phyloP scores from a whole-genome alignment of 1,140 invertebrate species.

The Aphaenogaster ashmeadi region DNA sequence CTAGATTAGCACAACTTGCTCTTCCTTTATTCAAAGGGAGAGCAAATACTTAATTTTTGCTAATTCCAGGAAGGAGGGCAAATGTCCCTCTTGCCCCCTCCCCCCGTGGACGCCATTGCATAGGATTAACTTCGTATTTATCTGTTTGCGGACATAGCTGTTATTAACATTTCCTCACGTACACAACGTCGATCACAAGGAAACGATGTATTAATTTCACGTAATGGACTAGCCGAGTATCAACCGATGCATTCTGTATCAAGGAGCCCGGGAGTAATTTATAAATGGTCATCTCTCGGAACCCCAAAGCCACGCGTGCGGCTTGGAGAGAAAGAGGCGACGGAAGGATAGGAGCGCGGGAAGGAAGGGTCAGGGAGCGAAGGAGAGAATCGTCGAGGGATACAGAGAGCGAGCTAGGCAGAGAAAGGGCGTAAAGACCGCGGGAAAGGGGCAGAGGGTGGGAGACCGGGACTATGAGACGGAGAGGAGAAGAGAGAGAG shows the following conservation, averaged over 20 bases:
- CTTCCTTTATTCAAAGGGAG: too few relatives aligned
- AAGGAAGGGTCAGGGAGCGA: background rate
- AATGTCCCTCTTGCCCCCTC: too few relatives aligned
- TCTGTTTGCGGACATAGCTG: background rate
- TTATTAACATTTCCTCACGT: constrained; percentile 19
- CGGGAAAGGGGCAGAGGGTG: constrained; percentile 11
- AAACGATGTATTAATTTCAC: constrained; percentile 59
- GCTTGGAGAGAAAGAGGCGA: constrained; percentile 46
- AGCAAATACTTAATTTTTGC: too few relatives aligned
- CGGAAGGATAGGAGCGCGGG: constrained; percentile 3
- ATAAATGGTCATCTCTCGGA: constrained; percentile 81
- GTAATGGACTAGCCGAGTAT: constrained; percentile 59
- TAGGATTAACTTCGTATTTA: constrained; percentile 10
- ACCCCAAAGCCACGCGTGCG: constrained; percentile 69
- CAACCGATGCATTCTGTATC: constrained; percentile 53
- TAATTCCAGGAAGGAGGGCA: too few relatives aligned
- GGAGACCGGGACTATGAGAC: constrained; percentile 7
- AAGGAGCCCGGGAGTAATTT: constrained; percentile 76
- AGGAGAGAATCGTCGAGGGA: constrained; percentile 55
- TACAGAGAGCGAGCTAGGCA: constrained; percentile 28
- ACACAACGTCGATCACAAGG: constrained; percentile 14
- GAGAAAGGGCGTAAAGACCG: constrained; percentile 57
- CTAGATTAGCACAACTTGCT: too few relatives aligned
- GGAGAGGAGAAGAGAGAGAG: constrained; percentile 22
- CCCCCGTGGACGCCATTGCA: too few relatives aligned